Evolutionary conservation across 2,113 vertebrate genomes (phyloP), one percentile per base, ranked within the genome.

Genomic region (Pedetes capensis): DNA sequence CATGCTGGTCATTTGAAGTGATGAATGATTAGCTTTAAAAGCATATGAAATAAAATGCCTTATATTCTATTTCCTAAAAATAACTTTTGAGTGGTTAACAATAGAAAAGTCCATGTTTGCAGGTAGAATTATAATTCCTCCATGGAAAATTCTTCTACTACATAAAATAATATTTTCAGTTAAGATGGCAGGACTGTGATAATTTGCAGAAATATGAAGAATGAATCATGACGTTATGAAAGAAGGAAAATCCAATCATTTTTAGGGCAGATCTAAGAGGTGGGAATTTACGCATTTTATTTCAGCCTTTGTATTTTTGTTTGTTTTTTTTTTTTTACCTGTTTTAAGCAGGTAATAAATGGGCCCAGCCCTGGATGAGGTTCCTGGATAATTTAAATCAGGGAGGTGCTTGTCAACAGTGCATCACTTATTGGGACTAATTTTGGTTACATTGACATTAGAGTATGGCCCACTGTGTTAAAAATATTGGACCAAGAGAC

Each of bases 121-220:
- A 87, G n/a, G 37, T 10, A 78, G 32, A 39, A 29, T 47, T 63
- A 2, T 61, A n/a, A 57, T 63, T 85, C 42, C 4, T 49, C 49
- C 14, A 22, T 8, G 92, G 42, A 16, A 81, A 80, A 64, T 57
- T 64, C 63, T 55, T 59, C n/a, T 25, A 63, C 34, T 22, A 57
- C 53, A 74, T 34, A 14, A 95, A 78, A 66, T 75, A 37, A 27
- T 75, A 64, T 96, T 95, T 84, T 49, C 69, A 84, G 22, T 95
- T 91, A 37, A 79, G 75, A 63, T 32, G 61, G 69, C 59, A 87
- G 64, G 34, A 34, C 34, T 51, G 18, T 75, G 63, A 37, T 32
- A 42, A 20, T 69, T 83, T 82, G 11, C 69, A 59, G 69, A 95
- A 89, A 89, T 6, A 4, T 27, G 42, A 78, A 34, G 10, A n/a